phyloP scores from a whole-genome alignment of 2,888 invertebrate genomes.

The Stictocephala bisonia region DNA sequence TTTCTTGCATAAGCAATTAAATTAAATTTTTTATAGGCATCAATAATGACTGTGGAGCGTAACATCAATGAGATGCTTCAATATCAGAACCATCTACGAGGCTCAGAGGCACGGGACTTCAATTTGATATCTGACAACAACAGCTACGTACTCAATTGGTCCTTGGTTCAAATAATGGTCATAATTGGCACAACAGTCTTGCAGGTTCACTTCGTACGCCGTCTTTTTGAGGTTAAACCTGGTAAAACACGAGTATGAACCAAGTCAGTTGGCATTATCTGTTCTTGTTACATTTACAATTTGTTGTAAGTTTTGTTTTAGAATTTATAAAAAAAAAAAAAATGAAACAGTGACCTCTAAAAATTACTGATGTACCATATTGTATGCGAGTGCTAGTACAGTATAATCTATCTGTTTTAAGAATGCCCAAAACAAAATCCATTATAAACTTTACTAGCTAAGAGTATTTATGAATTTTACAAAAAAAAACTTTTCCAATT shows the following conservation, averaged over 20 bases:
- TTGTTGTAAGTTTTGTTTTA: too few species aligned
- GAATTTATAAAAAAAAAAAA: too few species aligned
- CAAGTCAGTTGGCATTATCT: too few species aligned
- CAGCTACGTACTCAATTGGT: conserved; percentile 89
- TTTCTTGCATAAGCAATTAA: conserved; percentile 21
- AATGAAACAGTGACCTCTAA: too few species aligned
- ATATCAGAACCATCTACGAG: conserved; percentile 83
- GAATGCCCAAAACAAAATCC: too few species aligned
- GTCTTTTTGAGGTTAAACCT: conserved; percentile 83
- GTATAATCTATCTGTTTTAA: too few species aligned
- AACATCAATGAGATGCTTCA: conserved; percentile 89
- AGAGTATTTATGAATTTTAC: too few species aligned
- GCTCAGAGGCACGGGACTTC: conserved; percentile 84
- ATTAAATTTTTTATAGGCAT: conserved; percentile 68
- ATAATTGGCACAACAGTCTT: conserved; percentile 81
- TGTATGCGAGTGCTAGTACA: too few species aligned
- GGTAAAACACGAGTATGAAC: conserved; percentile 50
- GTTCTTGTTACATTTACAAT: too few species aligned
- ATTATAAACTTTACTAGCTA: too few species aligned
- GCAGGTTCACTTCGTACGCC: conserved; percentile 90
- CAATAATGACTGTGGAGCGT: conserved; percentile 81
- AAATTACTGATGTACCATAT: too few species aligned
- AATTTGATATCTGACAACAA: conserved; percentile 86
- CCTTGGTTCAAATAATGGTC: conserved; percentile 85
- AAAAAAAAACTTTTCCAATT: too few species aligned